Conservation (phyloP, 2,113 vertebrate genomes). For the Gnathonemus longibarbis region DNA sequence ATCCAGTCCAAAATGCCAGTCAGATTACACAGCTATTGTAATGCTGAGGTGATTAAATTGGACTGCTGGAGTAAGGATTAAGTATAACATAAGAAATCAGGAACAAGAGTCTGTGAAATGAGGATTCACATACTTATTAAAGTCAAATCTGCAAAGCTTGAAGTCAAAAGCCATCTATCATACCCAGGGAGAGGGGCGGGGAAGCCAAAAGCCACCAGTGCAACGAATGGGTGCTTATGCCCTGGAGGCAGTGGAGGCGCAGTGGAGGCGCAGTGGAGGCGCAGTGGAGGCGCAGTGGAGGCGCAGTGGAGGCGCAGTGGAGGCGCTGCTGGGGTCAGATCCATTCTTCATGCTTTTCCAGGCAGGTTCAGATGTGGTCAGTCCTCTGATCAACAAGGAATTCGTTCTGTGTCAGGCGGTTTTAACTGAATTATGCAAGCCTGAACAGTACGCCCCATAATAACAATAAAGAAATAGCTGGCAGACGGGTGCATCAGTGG, state of each 20-base stretch:
- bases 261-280: no score
- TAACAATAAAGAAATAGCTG: neutral
- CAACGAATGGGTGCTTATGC: neutral
- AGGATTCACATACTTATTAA: neutral
- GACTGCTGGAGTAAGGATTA: neutral
- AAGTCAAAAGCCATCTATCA: neutral
- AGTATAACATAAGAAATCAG: neutral
- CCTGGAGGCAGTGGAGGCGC: neutral
- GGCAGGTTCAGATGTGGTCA: neutral
- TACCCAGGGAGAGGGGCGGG: neutral
- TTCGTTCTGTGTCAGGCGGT: neutral
- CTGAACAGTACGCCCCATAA: neutral
- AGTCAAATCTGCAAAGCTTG: neutral
- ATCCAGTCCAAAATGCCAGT: neutral
- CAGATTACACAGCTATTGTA: neutral
- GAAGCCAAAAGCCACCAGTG: neutral
- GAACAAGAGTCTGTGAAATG: neutral
- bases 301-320: neutral
- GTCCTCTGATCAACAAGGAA: neutral
- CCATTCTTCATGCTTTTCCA: neutral
- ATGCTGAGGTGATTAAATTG: neutral
- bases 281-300: neutral
- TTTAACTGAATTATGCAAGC: neutral
- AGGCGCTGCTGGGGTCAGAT: neutral
- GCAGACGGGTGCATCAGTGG: neutral